These are phyloP conservation scores for Sussaba pulchella DNA, from an alignment of 2,888 invertebrate species.

Conservation along the genomic window DNA sequence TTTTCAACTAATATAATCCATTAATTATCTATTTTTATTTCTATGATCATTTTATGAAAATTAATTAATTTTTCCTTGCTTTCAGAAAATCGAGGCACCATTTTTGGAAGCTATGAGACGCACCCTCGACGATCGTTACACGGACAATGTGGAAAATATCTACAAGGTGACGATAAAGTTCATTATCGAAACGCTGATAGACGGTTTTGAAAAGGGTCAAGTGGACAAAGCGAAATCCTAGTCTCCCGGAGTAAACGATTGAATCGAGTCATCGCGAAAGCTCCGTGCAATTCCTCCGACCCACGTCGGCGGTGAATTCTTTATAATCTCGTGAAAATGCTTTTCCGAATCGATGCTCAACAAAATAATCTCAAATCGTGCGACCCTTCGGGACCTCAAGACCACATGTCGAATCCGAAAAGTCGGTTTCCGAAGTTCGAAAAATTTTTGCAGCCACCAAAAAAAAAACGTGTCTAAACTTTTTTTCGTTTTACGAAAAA, in stretches of 20 bases:
- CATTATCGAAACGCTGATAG: constrained; percentile 93
- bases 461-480: too few relatives aligned
- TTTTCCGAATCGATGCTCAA: constrained; percentile 1
- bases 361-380: constrained; percentile 6
- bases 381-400: neutral
- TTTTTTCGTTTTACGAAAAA: neutral
- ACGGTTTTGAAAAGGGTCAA: constrained; percentile 89
- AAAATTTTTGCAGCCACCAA: too few relatives aligned
- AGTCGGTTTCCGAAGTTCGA: too few relatives aligned
- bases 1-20: too few relatives aligned
- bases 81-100: constrained; percentile 95
- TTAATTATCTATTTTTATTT: neutral
- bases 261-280: constrained; percentile 33
- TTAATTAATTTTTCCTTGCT: constrained; percentile 70
- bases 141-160: constrained; percentile 94
- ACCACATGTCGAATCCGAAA: too few relatives aligned
- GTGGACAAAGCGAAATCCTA: constrained; percentile 72
- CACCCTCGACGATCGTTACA: constrained; percentile 94
- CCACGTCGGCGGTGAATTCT: neutral
- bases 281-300: neutral
- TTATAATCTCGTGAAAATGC: too few relatives aligned
- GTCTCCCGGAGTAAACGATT: constrained; percentile 42
- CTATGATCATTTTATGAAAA: neutral
- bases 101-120: constrained; percentile 94
- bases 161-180: constrained; percentile 95